Conservation (phyloP, 2,113 vertebrate species). For the Vanacampus margaritifer region DNA sequence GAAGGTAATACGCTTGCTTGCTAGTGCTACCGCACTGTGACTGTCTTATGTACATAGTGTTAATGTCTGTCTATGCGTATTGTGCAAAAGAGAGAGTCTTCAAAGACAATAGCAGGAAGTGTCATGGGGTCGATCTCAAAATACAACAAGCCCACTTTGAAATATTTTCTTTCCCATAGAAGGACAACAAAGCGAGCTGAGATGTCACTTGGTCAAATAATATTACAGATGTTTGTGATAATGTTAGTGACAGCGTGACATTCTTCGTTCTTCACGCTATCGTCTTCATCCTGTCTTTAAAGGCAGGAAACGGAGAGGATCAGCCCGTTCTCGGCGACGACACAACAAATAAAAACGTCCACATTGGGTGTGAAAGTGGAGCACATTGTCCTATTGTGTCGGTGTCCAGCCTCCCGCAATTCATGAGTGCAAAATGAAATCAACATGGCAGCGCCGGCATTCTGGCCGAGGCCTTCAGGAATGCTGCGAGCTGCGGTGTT, state of each 20-base stretch:
- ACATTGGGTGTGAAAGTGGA: constrained; percentile 1
- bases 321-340: neutral
- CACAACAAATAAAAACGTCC: neutral
- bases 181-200: neutral
- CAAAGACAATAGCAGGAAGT: constrained; percentile 10
- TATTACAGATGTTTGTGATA: neutral
- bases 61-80: neutral
- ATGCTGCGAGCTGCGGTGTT: neutral
- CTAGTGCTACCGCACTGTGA: neutral
- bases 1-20: neutral
- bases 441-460: neutral
- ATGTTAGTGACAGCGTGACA: neutral
- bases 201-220: neutral
- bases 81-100: neutral
- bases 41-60: neutral
- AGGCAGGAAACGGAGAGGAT: neutral
- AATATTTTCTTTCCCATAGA: neutral
- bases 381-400: neutral
- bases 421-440: neutral
- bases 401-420: neutral
- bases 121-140: neutral
- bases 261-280: too few species aligned
- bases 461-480: neutral
- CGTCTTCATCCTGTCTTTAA: neutral
- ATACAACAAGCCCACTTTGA: neutral